Evolutionary conservation across 2,797 vertebrate species (phyloP).

Genomic region (Leptatherina wallacei): DNA sequence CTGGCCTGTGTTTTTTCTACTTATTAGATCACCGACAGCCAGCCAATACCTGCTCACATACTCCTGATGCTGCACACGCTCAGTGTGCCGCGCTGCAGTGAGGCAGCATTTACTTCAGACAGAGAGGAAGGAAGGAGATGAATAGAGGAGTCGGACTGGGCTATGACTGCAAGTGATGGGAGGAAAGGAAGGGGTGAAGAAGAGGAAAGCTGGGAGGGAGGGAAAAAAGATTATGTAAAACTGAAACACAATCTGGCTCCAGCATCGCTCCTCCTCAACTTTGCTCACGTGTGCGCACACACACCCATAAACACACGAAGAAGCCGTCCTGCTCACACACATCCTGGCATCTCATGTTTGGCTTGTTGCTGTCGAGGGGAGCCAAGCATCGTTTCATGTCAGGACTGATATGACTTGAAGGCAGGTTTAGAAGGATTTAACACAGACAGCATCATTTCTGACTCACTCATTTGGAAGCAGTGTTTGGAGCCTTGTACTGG

Average conservation of each 20-base stretch:
- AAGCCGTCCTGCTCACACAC: conserved; percentile 34
- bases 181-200: conserved; percentile 45
- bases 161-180: conserved; percentile 43
- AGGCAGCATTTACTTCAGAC: conserved; percentile 82
- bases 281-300: conserved; percentile 63
- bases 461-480: conserved; percentile 26
- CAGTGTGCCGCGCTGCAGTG: conserved; percentile 87
- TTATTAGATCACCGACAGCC: conserved; percentile 42
- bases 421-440: conserved; percentile 18
- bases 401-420: conserved; percentile 27
- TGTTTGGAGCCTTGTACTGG: conserved; percentile 46
- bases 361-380: conserved; percentile 29
- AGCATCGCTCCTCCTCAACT: conserved; percentile 73
- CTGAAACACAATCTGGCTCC: conserved; percentile 74
- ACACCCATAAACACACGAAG: conserved; percentile 36
- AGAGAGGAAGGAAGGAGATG: conserved; percentile 43
- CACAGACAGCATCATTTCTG: conserved; percentile 35
- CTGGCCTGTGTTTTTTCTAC: conserved; percentile 20
- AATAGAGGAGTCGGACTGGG: conserved; percentile 46
- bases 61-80: conserved; percentile 86
- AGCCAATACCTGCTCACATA: conserved; percentile 75
- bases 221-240: conserved; percentile 79
- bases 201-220: conserved; percentile 16
- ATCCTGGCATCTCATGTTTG: conserved; percentile 34
- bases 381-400: conserved; percentile 11